phyloP scores from a whole-genome alignment of 2,797 vertebrate species.

The Scomberomorus guttatus region DNA sequence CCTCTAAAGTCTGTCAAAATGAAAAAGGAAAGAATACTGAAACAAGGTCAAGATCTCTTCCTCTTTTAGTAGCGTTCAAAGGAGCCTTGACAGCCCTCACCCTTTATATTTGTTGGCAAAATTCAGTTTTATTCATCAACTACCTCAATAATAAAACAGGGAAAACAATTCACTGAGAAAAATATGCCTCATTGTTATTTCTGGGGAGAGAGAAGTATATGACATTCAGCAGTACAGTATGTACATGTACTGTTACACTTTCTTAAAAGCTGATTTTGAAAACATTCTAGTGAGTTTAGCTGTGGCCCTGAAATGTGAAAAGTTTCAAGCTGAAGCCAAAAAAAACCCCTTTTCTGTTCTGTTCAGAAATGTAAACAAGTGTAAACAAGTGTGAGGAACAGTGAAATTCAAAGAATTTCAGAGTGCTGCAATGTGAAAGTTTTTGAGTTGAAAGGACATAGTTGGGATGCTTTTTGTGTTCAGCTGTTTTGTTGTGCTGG shows the following conservation, averaged over 20 bases:
- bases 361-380: not conserved
- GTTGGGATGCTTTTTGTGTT: slow-evolving; percentile 32
- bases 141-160: slow-evolving; percentile 20
- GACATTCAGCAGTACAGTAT: not conserved
- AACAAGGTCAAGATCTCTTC: slow-evolving; percentile 46
- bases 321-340: not conserved
- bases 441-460: slow-evolving; percentile 24
- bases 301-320: not conserved
- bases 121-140: slow-evolving; percentile 16
- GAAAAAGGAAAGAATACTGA: slow-evolving; percentile 19
- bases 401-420: slow-evolving; percentile 6
- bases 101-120: slow-evolving; percentile 6
- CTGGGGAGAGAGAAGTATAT: not conserved
- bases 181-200: not conserved
- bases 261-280: slow-evolving; percentile 1
- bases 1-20: slow-evolving; percentile 35
- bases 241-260: not conserved
- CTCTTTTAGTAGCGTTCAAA: slow-evolving; percentile 21
- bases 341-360: not conserved
- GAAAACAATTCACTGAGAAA: slow-evolving; percentile 10
- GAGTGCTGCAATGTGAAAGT: not conserved
- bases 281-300: slow-evolving; percentile 11
- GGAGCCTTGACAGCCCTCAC: slow-evolving; percentile 1
- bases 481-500: slow-evolving; percentile 1
- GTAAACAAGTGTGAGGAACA: not conserved